phyloP scores from a whole-genome alignment of 2,113 vertebrate genomes.

The Scomber colias region DNA sequence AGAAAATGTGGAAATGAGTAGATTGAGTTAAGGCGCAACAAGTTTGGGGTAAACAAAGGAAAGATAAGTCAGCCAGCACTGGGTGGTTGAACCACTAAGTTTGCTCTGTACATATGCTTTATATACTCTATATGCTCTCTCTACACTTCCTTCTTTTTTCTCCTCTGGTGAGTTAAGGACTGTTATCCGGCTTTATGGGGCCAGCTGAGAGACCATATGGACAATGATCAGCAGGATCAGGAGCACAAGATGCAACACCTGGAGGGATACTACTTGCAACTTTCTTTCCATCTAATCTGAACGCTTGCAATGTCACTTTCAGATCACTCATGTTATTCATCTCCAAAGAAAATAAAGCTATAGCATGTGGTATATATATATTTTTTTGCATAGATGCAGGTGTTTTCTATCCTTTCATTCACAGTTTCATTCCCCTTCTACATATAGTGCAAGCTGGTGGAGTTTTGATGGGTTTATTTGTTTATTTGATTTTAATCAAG shows the following conservation, averaged over 20 bases:
- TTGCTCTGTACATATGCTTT: not conserved
- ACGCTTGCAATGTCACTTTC: constrained; percentile 19
- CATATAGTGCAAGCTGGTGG: constrained; percentile 1
- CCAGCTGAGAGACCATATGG: constrained; percentile 70
- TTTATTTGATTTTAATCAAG: constrained; percentile 41
- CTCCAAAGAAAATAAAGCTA: not conserved
- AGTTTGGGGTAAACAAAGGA: not conserved
- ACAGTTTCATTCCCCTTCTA: not conserved
- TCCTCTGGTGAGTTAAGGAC: constrained; percentile 32
- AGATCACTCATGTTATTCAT: constrained; percentile 5
- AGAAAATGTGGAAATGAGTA: constrained; percentile 26
- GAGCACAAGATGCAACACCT: constrained; percentile 63
- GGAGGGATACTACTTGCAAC: constrained; percentile 50
- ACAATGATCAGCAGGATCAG: constrained; percentile 48
- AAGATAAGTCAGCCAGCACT: not conserved
- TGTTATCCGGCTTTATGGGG: constrained; percentile 57
- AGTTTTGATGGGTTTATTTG: constrained; percentile 37
- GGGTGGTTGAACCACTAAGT: not conserved
- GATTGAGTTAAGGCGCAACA: constrained; percentile 26
- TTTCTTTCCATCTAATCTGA: constrained; percentile 71
- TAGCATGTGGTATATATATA: not conserved
- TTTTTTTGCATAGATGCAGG: not conserved
- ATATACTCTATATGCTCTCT: not conserved
- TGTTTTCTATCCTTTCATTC: constrained; percentile 6
- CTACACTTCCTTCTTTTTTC: constrained; percentile 15